A percentile compares a stretch with the other conserved stretches of the same genome.
Evolutionary conservation across 2,113 vertebrate species (phyloP).

Genomic region (Gobius niger): DNA sequence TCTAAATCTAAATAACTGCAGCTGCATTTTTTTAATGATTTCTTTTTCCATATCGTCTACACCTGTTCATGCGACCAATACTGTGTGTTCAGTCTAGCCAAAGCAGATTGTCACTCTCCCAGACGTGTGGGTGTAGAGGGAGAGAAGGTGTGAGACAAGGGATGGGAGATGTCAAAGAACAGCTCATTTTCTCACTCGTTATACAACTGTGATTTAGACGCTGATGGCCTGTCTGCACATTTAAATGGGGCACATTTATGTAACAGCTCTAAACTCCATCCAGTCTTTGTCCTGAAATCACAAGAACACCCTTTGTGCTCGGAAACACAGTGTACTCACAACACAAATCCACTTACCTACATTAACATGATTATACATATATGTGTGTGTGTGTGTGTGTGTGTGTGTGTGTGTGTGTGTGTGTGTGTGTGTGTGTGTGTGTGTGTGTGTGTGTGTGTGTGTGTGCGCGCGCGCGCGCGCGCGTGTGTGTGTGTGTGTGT

Average conservation of each 20-base stretch:
- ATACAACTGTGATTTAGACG: conserved; percentile 31
- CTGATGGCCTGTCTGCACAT: neutral
- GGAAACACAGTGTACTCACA: neutral
- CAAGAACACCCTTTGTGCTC: neutral
- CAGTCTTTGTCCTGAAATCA: conserved; percentile 2
- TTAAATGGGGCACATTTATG: neutral
- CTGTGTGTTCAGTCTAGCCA: conserved; percentile 30
- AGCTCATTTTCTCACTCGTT: conserved; percentile 26
- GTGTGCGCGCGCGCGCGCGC: too few species aligned
- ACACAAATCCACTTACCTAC: too few species aligned
- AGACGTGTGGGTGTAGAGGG: conserved; percentile 49
- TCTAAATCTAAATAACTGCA: neutral
- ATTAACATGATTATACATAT: too few species aligned
- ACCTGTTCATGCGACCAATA: conserved; percentile 21
- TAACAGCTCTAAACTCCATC: conserved; percentile 1
- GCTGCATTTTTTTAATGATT: neutral
- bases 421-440: too few species aligned
- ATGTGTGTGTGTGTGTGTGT: too few species aligned
- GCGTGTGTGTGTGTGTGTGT: too few species aligned
- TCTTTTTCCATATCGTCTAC: conserved; percentile 32
- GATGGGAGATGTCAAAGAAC: conserved; percentile 36
- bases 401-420: too few species aligned
- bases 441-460: too few species aligned
- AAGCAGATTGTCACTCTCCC: conserved; percentile 43
- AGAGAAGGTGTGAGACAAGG: conserved; percentile 54